Evolutionary conservation across 2,888 invertebrate species (phyloP).

Genomic region (Antheraea assamensis): DNA sequence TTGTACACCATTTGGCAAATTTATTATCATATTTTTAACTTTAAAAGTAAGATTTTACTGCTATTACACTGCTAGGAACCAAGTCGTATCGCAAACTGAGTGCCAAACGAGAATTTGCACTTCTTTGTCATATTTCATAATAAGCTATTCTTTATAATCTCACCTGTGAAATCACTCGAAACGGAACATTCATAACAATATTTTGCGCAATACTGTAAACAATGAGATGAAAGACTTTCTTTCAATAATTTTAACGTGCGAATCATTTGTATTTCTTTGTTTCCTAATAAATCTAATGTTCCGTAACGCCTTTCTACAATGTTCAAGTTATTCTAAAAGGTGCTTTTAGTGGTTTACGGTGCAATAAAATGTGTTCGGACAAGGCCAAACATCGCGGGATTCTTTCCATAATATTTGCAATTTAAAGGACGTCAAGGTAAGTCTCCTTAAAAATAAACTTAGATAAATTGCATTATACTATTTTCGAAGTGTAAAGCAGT

Average conservation of each 20-base stretch:
- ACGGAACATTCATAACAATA: constrained; percentile 49
- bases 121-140: constrained; percentile 40
- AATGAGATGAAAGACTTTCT: constrained; percentile 78
- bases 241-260: constrained; percentile 60
- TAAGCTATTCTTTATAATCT: constrained; percentile 41
- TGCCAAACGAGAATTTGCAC: constrained; percentile 38
- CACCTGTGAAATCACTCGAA: constrained; percentile 55
- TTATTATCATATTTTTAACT: neutral
- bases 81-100: constrained; percentile 35
- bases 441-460: neutral
- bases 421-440: constrained; percentile 22
- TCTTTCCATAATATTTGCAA: constrained; percentile 46
- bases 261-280: constrained; percentile 69
- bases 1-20: neutral
- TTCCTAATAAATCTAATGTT: constrained; percentile 65
- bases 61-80: neutral
- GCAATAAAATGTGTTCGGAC: constrained; percentile 72
- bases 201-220: constrained; percentile 62
- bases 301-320: constrained; percentile 68
- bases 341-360: constrained; percentile 78
- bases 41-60: neutral
- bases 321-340: constrained; percentile 61
- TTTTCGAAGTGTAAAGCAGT: constrained; percentile 41
- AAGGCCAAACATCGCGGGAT: constrained; percentile 79
- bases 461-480: constrained; percentile 17